Percentiles rank a stretch among this genome's conserved stretches.
phyloP scores from a whole-genome alignment of 2,797 vertebrate species.

The Pangasius mekongensis region DNA sequence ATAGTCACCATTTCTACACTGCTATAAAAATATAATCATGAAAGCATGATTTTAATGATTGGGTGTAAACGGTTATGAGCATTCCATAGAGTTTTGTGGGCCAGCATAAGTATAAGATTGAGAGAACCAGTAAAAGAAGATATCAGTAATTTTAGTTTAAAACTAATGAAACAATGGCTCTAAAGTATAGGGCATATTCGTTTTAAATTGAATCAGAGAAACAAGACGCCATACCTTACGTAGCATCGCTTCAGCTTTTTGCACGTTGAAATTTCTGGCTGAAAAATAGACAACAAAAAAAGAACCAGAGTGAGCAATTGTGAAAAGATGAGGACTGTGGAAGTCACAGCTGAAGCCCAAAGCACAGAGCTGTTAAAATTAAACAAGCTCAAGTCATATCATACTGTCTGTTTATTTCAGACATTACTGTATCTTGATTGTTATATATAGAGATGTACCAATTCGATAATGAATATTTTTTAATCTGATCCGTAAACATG shows the following conservation, averaged over 20 bases:
- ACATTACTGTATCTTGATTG: too few relatives aligned
- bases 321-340: not conserved
- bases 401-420: not conserved
- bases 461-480: not conserved
- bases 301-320: not conserved
- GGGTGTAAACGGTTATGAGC: not conserved
- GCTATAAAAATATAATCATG: not conserved
- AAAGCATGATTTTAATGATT: not conserved
- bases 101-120: not conserved
- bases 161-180: not conserved
- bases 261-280: conserved; percentile 90
- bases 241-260: conserved; percentile 92
- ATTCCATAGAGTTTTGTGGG: not conserved
- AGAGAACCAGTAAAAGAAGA: not conserved
- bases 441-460: not conserved
- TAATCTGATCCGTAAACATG: not conserved
- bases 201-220: not conserved
- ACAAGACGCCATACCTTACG: conserved; percentile 82
- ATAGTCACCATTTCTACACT: too few relatives aligned
- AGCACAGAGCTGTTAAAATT: not conserved
- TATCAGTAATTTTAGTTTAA: too few relatives aligned
- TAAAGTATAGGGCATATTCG: too few relatives aligned
- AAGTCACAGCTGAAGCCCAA: not conserved
- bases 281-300: conserved; percentile 53
- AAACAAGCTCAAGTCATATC: not conserved